Conservation (phyloP, 2,797 vertebrate genomes). For the Tokudaia tokunoshimensis region DNA sequence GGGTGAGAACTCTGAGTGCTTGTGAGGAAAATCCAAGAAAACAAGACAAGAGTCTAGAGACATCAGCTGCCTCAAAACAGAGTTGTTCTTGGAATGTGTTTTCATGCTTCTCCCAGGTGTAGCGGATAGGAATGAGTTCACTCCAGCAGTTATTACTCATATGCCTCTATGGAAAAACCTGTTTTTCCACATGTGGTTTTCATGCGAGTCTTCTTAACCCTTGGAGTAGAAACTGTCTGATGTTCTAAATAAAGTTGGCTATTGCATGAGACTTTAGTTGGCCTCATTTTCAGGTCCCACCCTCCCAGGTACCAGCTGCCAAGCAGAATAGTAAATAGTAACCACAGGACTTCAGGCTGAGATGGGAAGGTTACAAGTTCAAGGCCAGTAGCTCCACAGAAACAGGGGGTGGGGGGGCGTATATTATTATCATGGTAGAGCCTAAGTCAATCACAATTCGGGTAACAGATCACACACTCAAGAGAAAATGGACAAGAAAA, state of each 20-base stretch:
- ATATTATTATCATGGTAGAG: background rate
- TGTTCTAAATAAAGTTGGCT: background rate
- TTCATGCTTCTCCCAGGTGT: background rate
- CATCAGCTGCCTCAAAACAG: background rate
- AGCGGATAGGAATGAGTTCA: too few relatives aligned
- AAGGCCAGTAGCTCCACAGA: background rate
- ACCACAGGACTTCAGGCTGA: background rate
- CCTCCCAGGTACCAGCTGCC: background rate
- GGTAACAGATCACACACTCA: background rate
- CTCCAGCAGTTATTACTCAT: background rate
- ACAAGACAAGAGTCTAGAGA: background rate
- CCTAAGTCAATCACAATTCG: background rate
- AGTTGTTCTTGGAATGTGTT: background rate
- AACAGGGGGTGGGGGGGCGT: fast-evolving
- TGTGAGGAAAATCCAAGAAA: background rate
- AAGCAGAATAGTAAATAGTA: background rate
- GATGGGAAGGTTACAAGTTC: too few relatives aligned
- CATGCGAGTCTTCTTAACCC: background rate
- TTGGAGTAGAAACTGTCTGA: background rate
- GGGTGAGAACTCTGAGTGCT: background rate
- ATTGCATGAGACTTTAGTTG: too few relatives aligned
- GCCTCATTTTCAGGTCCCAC: fast-evolving
- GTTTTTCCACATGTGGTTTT: background rate
- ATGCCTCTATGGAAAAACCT: too few relatives aligned
- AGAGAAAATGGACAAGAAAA: background rate